Percentiles rank a stretch among this genome's conserved stretches.
Conservation (phyloP, 2,888 invertebrate species). For the Halocaridina rubra region DNA sequence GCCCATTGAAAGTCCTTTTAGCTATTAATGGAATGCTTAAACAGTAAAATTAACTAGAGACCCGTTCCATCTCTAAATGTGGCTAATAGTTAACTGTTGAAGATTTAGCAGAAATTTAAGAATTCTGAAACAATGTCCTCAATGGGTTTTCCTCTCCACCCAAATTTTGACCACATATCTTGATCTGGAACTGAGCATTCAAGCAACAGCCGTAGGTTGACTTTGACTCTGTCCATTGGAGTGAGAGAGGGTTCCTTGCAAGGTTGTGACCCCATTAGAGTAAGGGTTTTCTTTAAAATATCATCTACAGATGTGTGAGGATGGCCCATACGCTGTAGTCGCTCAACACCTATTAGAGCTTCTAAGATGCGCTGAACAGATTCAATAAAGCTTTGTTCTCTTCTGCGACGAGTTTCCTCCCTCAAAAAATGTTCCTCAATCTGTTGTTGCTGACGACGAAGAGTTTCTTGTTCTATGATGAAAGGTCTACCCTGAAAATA, state of each 20-base stretch:
- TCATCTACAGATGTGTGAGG: conserved; percentile 55
- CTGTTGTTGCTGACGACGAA: conserved; percentile 29
- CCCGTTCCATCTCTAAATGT: no score
- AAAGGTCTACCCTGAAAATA: neutral
- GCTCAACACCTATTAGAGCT: conserved; percentile 51
- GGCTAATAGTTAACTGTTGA: no score
- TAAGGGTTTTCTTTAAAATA: conserved; percentile 51
- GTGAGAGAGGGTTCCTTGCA: conserved; percentile 61
- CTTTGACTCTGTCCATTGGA: conserved; percentile 61
- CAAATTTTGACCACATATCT: conserved; percentile 61
- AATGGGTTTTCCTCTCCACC: conserved; percentile 63
- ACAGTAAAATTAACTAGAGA: no score
- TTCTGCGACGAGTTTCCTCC: conserved; percentile 32
- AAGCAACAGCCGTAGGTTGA: conserved; percentile 61
- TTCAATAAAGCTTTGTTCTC: conserved; percentile 42
- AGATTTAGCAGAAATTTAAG: conserved; percentile 48
- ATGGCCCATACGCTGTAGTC: conserved; percentile 52
- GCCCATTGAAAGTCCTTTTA: no score
- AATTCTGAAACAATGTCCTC: conserved; percentile 63
- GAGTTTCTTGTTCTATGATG: conserved; percentile 7
- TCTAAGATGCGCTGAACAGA: conserved; percentile 54
- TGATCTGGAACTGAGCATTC: conserved; percentile 63
- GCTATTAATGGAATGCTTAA: no score
- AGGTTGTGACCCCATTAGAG: conserved; percentile 56
- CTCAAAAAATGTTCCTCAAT: conserved; percentile 6